Evolutionary conservation across 2,797 vertebrate species (phyloP), one percentile per base, ranked within the genome.

Genomic region (Staurois parvus): DNA sequence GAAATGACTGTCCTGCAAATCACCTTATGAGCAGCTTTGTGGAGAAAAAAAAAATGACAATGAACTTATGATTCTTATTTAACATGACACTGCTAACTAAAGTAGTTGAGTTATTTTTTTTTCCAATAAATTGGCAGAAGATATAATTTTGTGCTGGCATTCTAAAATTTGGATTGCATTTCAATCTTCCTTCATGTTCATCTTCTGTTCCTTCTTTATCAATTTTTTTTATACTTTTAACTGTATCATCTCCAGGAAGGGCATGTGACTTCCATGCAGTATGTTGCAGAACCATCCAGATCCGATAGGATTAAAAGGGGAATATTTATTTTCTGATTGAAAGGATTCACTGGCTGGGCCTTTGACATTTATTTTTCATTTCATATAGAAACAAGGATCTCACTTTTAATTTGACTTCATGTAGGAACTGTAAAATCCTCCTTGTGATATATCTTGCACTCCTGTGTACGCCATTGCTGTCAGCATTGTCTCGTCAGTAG

Each of bases 31-130:
- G 94, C 92, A 96, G 95, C 94, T 94, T 96, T 97, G 97, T 95
- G 96, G 96, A 97, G 91, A 94, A 96, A 86, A 77, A 48, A 77
- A 84, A 84, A 84, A 87, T 85, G 94, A 96, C 95, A 92, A 95
- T 92, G 95, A 95, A 96, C 95, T 92, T 94, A 81, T 81, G 96
- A 95, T 94, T 95, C 94, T 89, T 99, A 99, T 99, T 99, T 99
- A 98, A 99, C 97, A 88, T 96, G 91, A 94, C 93, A 91, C 92
- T 96, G 96, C 96, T 97, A 99, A 99, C 98, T 99, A 98, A 97
- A 99, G 96, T 96, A 97, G 96, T 96, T 96, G 94, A 94, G 96
- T 89, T 95, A 94, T 94, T 94, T 93, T 87, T 95, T 91, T 90
- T 83, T 94, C 94, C 94, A 95, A 94, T 96, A 94, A 94, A 95